These are phyloP conservation scores for Pantherophis guttatus DNA, from an alignment of 2,113 vertebrate species.

Conservation along the genomic window DNA sequence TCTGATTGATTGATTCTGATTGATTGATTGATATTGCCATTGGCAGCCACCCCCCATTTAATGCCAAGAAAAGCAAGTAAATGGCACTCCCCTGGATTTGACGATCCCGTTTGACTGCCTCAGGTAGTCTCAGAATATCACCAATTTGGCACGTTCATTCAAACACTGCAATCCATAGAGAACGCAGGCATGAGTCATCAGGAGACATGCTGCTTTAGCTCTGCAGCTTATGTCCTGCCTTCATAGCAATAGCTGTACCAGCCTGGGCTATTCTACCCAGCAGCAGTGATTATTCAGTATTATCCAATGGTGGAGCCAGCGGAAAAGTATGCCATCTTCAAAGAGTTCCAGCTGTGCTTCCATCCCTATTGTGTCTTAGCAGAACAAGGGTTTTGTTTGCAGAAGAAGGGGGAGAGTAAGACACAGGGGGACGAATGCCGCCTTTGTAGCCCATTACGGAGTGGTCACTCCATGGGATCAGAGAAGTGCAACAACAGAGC, in stretches of 20 bases:
- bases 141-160: neutral
- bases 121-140: neutral
- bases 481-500: neutral
- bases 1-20: too few relatives aligned
- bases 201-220: neutral
- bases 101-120: neutral
- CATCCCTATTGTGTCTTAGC: neutral
- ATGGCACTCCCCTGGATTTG: neutral
- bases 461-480: neutral
- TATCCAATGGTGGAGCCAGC: neutral
- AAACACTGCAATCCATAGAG: neutral
- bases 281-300: neutral
- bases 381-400: neutral
- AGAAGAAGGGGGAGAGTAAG: neutral
- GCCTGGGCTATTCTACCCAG: neutral
- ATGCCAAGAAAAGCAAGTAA: neutral
- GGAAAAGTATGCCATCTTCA: neutral
- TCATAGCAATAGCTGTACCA: neutral
- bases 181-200: neutral
- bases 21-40: too few relatives aligned
- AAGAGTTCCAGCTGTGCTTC: neutral
- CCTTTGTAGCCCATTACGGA: neutral
- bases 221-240: neutral
- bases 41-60: neutral
- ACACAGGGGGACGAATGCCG: neutral